A percentile compares a stretch with the other conserved stretches of the same genome.
Evolutionary conservation across 2,888 invertebrate genomes (phyloP).

Genomic region (Chymomyza amoena): DNA sequence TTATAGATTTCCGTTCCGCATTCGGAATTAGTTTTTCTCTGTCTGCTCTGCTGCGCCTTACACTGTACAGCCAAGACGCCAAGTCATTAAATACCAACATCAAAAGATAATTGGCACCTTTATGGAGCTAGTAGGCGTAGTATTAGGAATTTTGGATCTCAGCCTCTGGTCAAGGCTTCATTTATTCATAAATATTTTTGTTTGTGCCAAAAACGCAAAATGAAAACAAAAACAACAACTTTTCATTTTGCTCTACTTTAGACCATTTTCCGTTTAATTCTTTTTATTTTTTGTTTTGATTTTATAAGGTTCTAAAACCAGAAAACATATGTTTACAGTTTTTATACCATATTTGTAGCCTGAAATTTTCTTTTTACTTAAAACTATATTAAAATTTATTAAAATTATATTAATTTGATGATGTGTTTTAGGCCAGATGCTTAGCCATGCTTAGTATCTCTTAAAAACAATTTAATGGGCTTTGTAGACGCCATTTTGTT

Average conservation of each 20-base stretch:
- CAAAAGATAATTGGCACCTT: slow-evolving; percentile 47
- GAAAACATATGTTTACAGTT: slow-evolving; percentile 36
- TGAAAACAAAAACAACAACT: slow-evolving; percentile 20
- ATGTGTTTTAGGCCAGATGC: slow-evolving; percentile 42
- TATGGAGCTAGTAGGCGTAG: slow-evolving; percentile 16
- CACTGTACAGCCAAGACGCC: not conserved
- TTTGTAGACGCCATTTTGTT: not conserved
- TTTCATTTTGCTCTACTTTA: slow-evolving; percentile 16
- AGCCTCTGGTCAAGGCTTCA: not conserved
- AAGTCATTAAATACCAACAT: slow-evolving; percentile 45
- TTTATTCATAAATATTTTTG: not conserved
- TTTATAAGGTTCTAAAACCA: not conserved
- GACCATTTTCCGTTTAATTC: no score
- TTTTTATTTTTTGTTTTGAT: no score
- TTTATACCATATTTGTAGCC: not conserved
- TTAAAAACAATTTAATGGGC: not conserved
- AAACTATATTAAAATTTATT: not conserved
- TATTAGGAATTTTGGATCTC: not conserved
- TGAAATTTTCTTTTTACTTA: not conserved
- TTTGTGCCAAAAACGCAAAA: slow-evolving; percentile 3
- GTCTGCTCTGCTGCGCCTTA: not conserved
- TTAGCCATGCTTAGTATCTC: slow-evolving; percentile 8
- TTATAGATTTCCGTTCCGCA: slow-evolving; percentile 29
- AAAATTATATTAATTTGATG: slow-evolving; percentile 15
- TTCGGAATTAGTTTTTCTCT: slow-evolving; percentile 4